Base-by-base conservation (phyloP, 2,797 vertebrate genomes). In the Esox lucius region DNA sequence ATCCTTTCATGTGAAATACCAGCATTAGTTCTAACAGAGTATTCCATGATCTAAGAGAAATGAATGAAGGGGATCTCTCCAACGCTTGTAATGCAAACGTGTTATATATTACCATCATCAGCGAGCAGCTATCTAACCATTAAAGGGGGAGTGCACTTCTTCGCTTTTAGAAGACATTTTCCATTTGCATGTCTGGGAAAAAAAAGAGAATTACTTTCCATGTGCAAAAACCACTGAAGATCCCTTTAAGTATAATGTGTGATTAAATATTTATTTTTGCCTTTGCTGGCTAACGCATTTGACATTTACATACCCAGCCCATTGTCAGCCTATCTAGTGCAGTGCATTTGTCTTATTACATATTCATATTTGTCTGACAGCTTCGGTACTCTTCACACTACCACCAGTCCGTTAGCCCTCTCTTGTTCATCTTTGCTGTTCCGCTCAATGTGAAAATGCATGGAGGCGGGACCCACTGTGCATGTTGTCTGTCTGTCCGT, bases 181-280 rank as follows among this genome's bases (percentile, higher is more conserved):
- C 39, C 9, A 6, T 42, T 42, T 6, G 39, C 39, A 9, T 3
- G 39, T 9, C 9, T 28, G 3, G 28, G 28, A 31, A 31, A 31
- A 31, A 31, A 31, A 1, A 3, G 28, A 42, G 42, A 6, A 42
- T 42, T 2, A 42, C 9, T 6, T 42, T 9, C 39, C 9, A 42
- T 39, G 9, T 42, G 39, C 9, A 9, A 42, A 42, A 42, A 42
- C 39, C 28, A 31, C 1, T 1, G 28, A 3, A 42, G 39, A 6
- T 6, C 39, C 39, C 39, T 42, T 42, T 42, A 88, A 85, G 86
- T 80, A 71, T 87, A 86, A 90, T 90, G 81, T 72, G 84, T 84
- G 83, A 86, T 92, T 87, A 91, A 91, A 92, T 90, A 91, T 92
- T 89, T 86, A 92, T 42, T 91, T 81, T 87, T 84, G 81, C 85